phyloP scores from a whole-genome alignment of 2,797 vertebrate species.

The Sylvia borin region DNA sequence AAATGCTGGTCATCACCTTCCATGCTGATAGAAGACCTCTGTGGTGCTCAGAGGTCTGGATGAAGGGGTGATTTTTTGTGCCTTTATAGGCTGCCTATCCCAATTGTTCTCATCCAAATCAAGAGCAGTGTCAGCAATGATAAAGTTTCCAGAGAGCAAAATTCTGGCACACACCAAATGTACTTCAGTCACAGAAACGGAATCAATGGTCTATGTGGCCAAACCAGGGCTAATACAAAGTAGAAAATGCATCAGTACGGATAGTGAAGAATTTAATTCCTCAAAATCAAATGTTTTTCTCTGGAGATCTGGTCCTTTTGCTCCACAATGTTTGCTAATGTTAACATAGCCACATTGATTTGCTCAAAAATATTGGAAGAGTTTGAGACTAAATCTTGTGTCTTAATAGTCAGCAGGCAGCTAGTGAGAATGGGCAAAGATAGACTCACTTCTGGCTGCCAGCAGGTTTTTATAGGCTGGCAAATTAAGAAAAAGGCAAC shows the following conservation, averaged over 20 bases:
- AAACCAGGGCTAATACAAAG: background rate
- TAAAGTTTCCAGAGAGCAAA: background rate
- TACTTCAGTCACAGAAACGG: background rate
- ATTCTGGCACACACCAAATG: background rate
- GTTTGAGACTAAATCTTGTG: background rate
- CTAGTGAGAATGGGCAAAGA: background rate
- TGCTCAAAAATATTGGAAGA: background rate
- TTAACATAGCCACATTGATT: background rate
- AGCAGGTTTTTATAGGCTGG: background rate
- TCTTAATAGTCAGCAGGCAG: background rate
- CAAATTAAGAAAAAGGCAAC: background rate
- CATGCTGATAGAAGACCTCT: fast-evolving
- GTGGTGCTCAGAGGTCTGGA: background rate
- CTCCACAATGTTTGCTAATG: background rate
- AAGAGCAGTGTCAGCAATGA: background rate
- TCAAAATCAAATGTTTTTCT: background rate
- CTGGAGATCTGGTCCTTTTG: background rate
- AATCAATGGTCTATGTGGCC: background rate
- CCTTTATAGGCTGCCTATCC: background rate
- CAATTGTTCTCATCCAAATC: background rate
- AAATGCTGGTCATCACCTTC: background rate
- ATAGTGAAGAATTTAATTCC: background rate
- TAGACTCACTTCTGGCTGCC: background rate
- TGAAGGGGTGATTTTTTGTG: background rate
- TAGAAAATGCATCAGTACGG: background rate